Base-by-base conservation (phyloP, 2,888 invertebrate species). In the Bimastos eiseni region DNA sequence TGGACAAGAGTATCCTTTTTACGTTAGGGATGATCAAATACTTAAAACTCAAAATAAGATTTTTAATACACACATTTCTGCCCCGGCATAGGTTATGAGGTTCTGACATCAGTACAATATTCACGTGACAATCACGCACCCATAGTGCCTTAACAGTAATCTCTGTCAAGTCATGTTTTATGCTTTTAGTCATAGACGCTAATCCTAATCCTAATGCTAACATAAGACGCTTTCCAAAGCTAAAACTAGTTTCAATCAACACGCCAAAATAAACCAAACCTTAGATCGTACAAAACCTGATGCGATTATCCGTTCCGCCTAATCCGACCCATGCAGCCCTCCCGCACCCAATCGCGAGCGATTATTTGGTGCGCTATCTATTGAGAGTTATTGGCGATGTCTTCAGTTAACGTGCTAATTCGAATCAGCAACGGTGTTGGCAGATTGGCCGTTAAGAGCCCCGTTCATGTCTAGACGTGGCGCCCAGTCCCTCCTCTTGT, bases 341-440 rank as follows among this genome's bases (percentile, higher is more conserved):
- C 70, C 70, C 70, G 30, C 70, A 70, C 70, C 70, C 70, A 70
- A 70, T 70, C 70, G 44, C 44, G 70, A 70, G 11, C 70, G 30
- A 70, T 70, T n/a, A 70, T 70, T 70, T 70, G 70, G 30, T n/a
- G 30, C n/a, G 70, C 70, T n/a, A 70, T n/a, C 70, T 70, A 70
- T 70, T 13, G 70, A 70, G 70, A 70, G n/a, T 70, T 70, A 70
- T 70, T 70, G 70, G 70, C 70, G 70, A 70, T 70, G 70, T 70
- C 70, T 70, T 70, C 70, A 70, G 70, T 70, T 70, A 70, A n/a
- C 70, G 70, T 8, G 70, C 70, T 70, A 70, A 70, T 70, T 70
- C 30, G 70, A 70, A 70, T 70, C 70, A 70, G 70, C 70, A 1
- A 30, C 13, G 70, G 70, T n/a, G 70, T n/a, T 70, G 70, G 70